A percentile compares a stretch with the other conserved stretches of the same genome.
phyloP scores from a whole-genome alignment of 2,797 vertebrate genomes.

The Momotus momota region DNA sequence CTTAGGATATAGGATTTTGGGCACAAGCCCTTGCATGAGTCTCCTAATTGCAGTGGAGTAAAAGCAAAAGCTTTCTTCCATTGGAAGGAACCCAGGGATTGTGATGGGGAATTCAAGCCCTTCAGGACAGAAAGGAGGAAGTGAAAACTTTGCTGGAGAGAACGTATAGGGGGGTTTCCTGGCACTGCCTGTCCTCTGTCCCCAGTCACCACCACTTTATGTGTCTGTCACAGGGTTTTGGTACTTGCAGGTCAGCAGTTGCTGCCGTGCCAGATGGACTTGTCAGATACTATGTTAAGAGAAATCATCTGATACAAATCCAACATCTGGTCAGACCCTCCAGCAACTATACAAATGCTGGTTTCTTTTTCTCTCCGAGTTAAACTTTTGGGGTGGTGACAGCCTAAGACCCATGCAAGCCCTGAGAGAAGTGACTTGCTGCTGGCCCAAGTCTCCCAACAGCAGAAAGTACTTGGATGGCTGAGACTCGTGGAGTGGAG shows the following conservation, averaged over 20 bases:
- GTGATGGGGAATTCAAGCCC: background rate
- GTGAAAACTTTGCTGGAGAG: background rate
- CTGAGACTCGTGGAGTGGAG: background rate
- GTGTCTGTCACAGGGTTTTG: rapidly evolving
- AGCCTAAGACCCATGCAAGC: background rate
- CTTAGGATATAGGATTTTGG: background rate
- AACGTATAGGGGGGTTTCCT: conserved; percentile 13
- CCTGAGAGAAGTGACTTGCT: background rate
- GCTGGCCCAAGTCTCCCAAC: background rate
- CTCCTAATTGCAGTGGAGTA: background rate
- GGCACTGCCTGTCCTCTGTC: background rate
- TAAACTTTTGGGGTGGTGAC: background rate
- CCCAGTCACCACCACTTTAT: rapidly evolving
- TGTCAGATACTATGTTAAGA: background rate
- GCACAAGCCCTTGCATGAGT: background rate
- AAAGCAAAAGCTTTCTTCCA: background rate
- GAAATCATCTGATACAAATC: background rate
- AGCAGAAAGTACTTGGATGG: background rate
- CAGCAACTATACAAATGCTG: background rate
- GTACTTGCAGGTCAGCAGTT: background rate
- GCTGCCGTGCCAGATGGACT: background rate
- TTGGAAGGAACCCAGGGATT: background rate
- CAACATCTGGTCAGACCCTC: background rate
- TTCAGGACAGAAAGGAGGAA: conserved; percentile 15
- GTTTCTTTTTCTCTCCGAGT: background rate